Conservation (phyloP, 1,140 invertebrate genomes). For the Myzus persicae region DNA sequence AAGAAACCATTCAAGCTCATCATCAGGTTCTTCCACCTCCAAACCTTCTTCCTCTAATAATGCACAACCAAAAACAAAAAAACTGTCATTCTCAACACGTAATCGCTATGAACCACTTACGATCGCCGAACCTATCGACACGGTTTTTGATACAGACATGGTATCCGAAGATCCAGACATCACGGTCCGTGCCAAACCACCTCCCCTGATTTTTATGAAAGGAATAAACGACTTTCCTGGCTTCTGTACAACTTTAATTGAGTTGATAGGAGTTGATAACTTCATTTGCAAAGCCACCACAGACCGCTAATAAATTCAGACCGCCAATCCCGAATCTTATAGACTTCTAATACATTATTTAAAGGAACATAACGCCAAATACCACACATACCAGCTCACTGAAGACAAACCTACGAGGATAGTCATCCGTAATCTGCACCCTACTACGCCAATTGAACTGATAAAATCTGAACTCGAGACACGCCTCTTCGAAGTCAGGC, state of each 20-base stretch:
- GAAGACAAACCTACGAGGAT: slow-evolving; percentile 48
- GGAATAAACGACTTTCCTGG: neutral
- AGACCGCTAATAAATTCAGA: neutral
- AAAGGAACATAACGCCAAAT: neutral
- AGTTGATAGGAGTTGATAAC: slow-evolving; percentile 16
- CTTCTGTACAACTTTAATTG: neutral
- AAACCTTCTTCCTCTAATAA: neutral
- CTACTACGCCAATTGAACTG: neutral
- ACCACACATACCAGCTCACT: slow-evolving; percentile 1
- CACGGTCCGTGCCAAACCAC: neutral
- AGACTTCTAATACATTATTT: neutral
- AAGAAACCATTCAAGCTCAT: neutral
- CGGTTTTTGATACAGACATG: neutral
- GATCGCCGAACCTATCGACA: neutral
- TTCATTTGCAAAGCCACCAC: slow-evolving; percentile 1
- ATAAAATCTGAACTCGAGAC: neutral
- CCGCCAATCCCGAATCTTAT: neutral
- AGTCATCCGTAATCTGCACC: slow-evolving; percentile 15
- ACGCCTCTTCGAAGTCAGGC: neutral
- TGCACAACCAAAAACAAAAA: neutral
- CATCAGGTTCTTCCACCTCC: neutral
- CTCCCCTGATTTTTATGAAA: slow-evolving; percentile 16
- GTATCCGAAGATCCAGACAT: neutral
- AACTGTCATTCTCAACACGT: neutral
- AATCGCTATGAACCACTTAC: neutral